phyloP scores from a whole-genome alignment of 2,888 invertebrate species.

The Oscheius sp. region DNA sequence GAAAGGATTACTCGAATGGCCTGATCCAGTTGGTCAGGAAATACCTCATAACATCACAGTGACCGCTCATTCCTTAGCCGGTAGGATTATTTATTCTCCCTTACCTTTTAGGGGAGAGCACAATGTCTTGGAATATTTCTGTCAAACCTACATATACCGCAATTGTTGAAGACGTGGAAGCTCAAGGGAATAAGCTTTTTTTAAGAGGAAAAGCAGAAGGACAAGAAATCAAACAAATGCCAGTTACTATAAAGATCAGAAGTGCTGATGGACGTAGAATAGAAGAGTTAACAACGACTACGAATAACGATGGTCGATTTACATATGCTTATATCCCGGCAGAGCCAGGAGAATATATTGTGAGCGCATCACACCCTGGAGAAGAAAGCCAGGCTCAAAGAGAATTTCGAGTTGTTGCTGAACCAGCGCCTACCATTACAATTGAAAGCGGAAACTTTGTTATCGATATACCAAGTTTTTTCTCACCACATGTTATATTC shows the following conservation, averaged over 20 bases:
- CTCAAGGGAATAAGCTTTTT: conserved; percentile 31
- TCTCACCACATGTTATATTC: too few relatives aligned
- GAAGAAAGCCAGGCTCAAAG: not conserved
- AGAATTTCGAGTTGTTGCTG: not conserved
- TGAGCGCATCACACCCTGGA: conserved; percentile 27
- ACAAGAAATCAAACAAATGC: conserved; percentile 16
- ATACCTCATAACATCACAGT: conserved; percentile 52
- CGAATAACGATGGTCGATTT: conserved; percentile 21
- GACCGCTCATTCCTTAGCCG: conserved; percentile 44
- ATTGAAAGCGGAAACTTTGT: not conserved
- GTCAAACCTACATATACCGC: conserved; percentile 45
- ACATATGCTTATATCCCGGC: conserved; percentile 16
- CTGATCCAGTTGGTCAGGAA: conserved; percentile 50
- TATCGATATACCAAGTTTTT: conserved; percentile 1
- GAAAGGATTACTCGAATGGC: conserved; percentile 50
- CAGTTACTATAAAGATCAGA: conserved; percentile 33
- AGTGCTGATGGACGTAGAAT: conserved; percentile 23
- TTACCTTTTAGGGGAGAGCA: conserved; percentile 33
- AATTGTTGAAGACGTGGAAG: conserved; percentile 37
- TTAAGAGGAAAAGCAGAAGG: conserved; percentile 37
- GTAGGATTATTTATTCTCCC: conserved; percentile 1
- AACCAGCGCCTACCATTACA: not conserved
- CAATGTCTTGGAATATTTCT: conserved; percentile 44
- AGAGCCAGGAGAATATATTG: conserved; percentile 15
- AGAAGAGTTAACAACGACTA: conserved; percentile 21